Evolutionary conservation across 2,888 invertebrate genomes (phyloP), one percentile per base, ranked within the genome.

Genomic region (Tribolium freemani): DNA sequence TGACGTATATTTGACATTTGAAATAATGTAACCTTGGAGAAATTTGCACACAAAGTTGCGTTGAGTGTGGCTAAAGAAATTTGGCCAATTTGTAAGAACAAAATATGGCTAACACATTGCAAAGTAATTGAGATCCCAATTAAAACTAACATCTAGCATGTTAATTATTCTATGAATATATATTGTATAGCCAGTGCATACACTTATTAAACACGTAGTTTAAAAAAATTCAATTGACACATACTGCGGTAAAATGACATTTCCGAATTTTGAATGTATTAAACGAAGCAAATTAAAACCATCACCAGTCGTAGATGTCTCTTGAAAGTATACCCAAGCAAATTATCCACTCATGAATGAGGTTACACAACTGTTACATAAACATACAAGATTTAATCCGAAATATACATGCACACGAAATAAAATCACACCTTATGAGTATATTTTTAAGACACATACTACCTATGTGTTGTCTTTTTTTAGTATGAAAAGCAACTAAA

Each of bases 91-190:
- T 48, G 50, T 53, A 54, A 46, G 48, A 61, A 71, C 48, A 48
- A 26, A 45, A 71, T 73, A 69, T 73, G 72, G 72, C 72, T 69
- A 69, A 69, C 53, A 64, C 51, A 44, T 63, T 69, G 13, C 64
- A 51, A 69, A 69, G 21, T 63, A 68, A 56, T 69, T 73, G 73
- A 73, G 73, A 73, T 73, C 73, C 54, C 58, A 58, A 73, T 66
- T 54, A 73, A 70, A 69, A 70, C 70, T 73, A 70, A 73, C 70
- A 70, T 69, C 70, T 66, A 70, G 54, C 67, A 54, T 69, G 68
- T 58, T 53, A 64, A 64, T 51, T 50, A 58, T 57, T 48, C 57
- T 68, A 68, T 50, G 48, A 56, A 51, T 57, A 58, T 57, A 57
- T 63, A 38, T 61, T 53, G 54, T 48, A 54, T 51, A 71, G 71